Evolutionary conservation across 2,888 invertebrate genomes (phyloP), one percentile per base, ranked within the genome.

Genomic region (Gandaritis pyraliata): DNA sequence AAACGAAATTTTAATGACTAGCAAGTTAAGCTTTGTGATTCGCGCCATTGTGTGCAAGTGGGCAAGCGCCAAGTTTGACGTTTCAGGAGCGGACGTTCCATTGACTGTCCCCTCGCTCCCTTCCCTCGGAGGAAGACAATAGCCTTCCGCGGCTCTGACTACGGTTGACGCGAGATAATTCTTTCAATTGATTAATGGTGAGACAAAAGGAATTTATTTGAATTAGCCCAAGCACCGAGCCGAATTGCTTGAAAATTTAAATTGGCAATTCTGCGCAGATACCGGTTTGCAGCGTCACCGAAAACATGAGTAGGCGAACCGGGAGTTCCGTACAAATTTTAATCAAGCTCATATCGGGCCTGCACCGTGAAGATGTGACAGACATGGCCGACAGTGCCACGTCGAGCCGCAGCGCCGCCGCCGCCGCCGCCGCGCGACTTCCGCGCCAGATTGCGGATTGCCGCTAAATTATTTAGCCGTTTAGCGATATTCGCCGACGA

Each of bases 401-500:
- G 65, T 60, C 63, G 60, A 62, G 46, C 49, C 46, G 33, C 61
- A 45, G 62, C 23, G 46, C 49, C 46, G 33, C 61, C 46, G 62
- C 23, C 33, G 33, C 33, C 33, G 33, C 66, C 70, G 65, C 68
- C 73, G 72, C 77, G 81, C 77, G 75, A 73, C 72, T 76, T 80
- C 78, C 77, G 65, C 68, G 68, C 30, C 55, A 61, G 60, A 60
- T 64, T 64, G 53, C 64, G 64, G 88, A 87, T 87, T 87, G 88
- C 87, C 85, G 86, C 89, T 91, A 90, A 92, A 91, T 92, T 87
- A 91, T 92, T 92, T 89, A 90, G 88, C 86, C 87, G 87, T 88
- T 92, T 91, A 92, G 89, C 82, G 90, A 92, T 91, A 91, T 90
- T 90, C 88, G 78, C 80, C 81, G 77, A 82, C 81, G 88, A 88